Evolutionary conservation across 2,888 invertebrate genomes (phyloP).

Genomic region (Danaus chrysippus): DNA sequence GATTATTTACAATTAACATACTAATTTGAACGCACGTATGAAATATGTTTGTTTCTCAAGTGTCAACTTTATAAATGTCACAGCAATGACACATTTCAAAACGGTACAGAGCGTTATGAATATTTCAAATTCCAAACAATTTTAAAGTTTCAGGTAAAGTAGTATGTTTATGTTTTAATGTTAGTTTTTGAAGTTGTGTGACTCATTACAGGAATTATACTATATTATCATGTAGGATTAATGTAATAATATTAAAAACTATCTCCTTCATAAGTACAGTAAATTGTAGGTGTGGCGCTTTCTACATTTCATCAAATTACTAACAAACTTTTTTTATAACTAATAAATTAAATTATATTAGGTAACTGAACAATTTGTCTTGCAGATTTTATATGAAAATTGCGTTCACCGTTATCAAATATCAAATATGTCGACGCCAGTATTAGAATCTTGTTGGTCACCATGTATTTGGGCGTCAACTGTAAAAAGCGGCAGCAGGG

Average conservation of each 20-base stretch:
- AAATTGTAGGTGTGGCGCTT: slow-evolving; percentile 22
- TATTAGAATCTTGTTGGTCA: slow-evolving; percentile 90
- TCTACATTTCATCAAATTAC: not conserved
- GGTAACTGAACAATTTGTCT: not conserved
- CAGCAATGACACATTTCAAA: not conserved
- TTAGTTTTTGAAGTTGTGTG: too few relatives aligned
- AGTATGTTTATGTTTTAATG: not conserved
- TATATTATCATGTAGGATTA: too few relatives aligned
- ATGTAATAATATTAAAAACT: not conserved
- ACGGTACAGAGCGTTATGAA: not conserved
- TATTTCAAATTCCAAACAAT: not conserved
- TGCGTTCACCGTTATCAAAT: not conserved
- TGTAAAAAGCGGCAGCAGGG: slow-evolving; percentile 86
- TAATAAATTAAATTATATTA: not conserved
- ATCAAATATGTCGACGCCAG: slow-evolving; percentile 75
- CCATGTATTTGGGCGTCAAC: slow-evolving; percentile 92
- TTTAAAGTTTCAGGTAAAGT: not conserved
- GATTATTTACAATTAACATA: not conserved
- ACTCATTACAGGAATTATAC: too few relatives aligned
- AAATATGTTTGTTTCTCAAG: not conserved
- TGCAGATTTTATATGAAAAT: not conserved
- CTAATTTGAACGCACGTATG: not conserved
- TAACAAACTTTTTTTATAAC: not conserved
- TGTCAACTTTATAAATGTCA: not conserved
- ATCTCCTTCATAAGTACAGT: slow-evolving; percentile 5